Conservation (phyloP, 35 echinoderm and acorn worm species). For the Patiria miniata region DNA sequence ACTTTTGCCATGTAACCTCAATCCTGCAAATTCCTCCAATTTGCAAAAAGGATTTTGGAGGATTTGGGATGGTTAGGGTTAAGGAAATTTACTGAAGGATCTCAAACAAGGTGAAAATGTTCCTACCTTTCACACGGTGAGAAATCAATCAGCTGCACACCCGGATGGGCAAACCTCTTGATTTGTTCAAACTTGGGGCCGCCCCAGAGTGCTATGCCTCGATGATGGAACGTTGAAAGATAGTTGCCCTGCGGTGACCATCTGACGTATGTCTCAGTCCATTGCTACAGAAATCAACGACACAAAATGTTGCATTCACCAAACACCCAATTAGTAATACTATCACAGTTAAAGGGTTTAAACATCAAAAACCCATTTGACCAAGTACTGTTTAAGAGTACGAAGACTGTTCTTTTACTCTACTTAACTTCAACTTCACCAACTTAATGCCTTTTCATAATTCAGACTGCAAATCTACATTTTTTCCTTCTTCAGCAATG, state of each 20-base stretch:
- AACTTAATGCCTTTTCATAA: no score
- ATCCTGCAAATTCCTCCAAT: neutral
- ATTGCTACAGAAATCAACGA: conserved; percentile 58
- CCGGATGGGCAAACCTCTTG: conserved; percentile 81
- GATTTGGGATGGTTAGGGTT: no score
- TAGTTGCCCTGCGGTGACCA: conserved; percentile 94
- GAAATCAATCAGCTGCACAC: conserved; percentile 97
- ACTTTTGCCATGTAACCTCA: neutral
- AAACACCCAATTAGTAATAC: no score
- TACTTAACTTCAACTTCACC: no score
- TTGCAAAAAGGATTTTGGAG: neutral
- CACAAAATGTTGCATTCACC: no score
- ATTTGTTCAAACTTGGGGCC: conserved; percentile 97
- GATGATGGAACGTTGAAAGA: conserved; percentile 90
- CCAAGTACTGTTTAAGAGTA: no score
- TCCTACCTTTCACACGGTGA: conserved; percentile 96
- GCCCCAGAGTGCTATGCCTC: conserved; percentile 95
- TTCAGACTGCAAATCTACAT: no score
- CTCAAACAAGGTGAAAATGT: neutral
- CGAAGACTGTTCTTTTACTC: no score
- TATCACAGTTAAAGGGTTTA: no score
- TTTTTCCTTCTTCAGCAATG: no score
- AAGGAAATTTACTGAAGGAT: no score
- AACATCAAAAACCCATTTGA: no score
- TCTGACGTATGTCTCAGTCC: conserved; percentile 95